Evolutionary conservation across 2,888 invertebrate species (phyloP).

Genomic region (Junonia oenone): DNA sequence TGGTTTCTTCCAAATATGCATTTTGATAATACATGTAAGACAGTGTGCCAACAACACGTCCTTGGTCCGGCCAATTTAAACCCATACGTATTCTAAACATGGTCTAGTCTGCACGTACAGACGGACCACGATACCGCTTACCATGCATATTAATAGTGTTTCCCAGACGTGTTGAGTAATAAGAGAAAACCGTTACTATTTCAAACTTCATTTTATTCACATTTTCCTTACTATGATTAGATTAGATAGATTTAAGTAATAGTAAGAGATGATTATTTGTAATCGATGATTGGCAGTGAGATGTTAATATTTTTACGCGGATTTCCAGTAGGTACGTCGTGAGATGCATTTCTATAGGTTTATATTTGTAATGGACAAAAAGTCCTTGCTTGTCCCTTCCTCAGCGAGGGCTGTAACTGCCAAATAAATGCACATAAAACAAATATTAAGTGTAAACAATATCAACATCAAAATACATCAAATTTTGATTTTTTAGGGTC

Average conservation of each 20-base stretch:
- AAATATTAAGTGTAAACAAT: too few relatives aligned
- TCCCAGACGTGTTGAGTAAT: slow-evolving; percentile 11
- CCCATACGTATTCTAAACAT: slow-evolving; percentile 12
- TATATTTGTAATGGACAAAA: too few relatives aligned
- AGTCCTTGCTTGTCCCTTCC: too few relatives aligned
- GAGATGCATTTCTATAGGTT: too few relatives aligned
- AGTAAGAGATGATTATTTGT: too few relatives aligned
- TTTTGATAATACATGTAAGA: background rate
- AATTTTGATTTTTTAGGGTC: too few relatives aligned
- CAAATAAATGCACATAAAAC: too few relatives aligned
- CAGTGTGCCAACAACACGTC: slow-evolving; percentile 2
- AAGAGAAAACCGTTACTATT: slow-evolving; percentile 7
- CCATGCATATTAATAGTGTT: slow-evolving; percentile 13
- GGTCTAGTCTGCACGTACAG: slow-evolving; percentile 12
- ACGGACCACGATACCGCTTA: background rate
- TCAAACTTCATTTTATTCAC: background rate
- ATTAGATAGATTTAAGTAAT: background rate
- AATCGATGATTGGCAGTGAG: too few relatives aligned
- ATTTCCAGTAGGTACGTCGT: too few relatives aligned
- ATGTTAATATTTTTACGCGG: too few relatives aligned
- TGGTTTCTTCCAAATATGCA: background rate
- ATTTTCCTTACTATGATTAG: background rate
- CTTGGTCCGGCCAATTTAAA: slow-evolving; percentile 12
- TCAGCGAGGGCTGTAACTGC: too few relatives aligned
- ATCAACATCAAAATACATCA: too few relatives aligned